Base-by-base conservation (phyloP, 2,888 invertebrate species). In the Rhagium mordax region DNA sequence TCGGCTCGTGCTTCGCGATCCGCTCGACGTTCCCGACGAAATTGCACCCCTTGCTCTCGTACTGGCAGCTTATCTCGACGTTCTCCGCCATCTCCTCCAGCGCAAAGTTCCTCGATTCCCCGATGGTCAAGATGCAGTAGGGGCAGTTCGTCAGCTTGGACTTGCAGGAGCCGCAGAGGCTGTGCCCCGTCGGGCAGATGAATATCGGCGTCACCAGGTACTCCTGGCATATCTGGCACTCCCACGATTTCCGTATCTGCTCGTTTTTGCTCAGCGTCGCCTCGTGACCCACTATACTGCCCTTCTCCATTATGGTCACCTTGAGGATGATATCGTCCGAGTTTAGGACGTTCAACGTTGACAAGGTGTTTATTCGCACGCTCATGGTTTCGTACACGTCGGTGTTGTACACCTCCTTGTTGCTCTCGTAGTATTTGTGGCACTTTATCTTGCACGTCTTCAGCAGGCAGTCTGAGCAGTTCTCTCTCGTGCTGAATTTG, bases 161-260 rank as follows among this genome's bases (percentile, higher is more conserved):
- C 2, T 80, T 68, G 72, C 84, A 84, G 27, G 64, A 60, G 6
- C 71, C 76, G 70, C 83, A 84, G 62, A 81, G 75, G 60, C 81
- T 81, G 70, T 84, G 84, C 0, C 82, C 83, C 4, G 71, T 78
- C 60, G 65, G 62, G 68, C 84, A 84, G 24, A 79, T 78, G 2
- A 64, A 49, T 2, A 83, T 83, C 3, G 83, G 84, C 6, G 76
- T 70, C 10, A 57, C 8, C 8, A 67, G 29, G 24, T 67, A 67
- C 15, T 67, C 67, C 47, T 51, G 33, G 24, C 67, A 67, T n/a
- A 67, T 41, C 0, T 13, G 67, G 13, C 67, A 67, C 47, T 67
- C 67, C 53, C 51, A 41, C 2, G 27, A 33, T 18, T 65, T 51
- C 0, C 65, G 53, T 1, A 65, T 51, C 0, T 16, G 18, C 10